Percentiles rank a stretch among this genome's conserved stretches.
Conservation (phyloP, 2,113 vertebrate species). For the Cyanoramphus novaezelandiae region DNA sequence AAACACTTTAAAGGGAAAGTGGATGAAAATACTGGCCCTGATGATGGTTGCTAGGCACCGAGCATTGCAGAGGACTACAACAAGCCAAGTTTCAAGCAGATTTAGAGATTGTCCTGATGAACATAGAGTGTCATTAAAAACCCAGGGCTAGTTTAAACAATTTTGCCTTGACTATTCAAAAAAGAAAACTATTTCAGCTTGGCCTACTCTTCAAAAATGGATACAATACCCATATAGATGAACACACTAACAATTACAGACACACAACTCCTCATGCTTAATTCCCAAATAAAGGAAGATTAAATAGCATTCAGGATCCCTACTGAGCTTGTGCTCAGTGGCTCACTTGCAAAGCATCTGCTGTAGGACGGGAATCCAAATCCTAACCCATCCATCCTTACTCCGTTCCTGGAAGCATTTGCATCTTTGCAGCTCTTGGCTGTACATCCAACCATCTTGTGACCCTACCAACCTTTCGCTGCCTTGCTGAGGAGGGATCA, state of each 20-base stretch:
- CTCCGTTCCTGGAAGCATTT: not conserved
- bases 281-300: not conserved
- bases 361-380: not conserved
- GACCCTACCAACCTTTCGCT: not conserved
- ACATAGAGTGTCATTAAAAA: conserved; percentile 27
- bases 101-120: conserved; percentile 51
- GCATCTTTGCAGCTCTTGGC: not conserved
- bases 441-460: not conserved
- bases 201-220: not conserved
- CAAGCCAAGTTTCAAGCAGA: conserved; percentile 20
- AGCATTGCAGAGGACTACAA: conserved; percentile 45
- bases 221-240: not conserved
- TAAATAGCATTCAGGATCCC: not conserved
- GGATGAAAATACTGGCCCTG: conserved; percentile 33
- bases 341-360: not conserved
- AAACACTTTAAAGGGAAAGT: conserved; percentile 50
- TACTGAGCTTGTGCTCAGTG: not conserved
- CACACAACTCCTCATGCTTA: not conserved
- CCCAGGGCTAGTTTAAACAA: not conserved
- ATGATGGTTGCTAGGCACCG: conserved; percentile 72
- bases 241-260: not conserved
- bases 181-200: not conserved
- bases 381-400: not conserved
- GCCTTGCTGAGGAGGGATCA: not conserved
- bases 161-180: not conserved